These are phyloP conservation scores for Acanthiza pusilla DNA, from an alignment of 2,797 vertebrate species.

Conservation along the genomic window DNA sequence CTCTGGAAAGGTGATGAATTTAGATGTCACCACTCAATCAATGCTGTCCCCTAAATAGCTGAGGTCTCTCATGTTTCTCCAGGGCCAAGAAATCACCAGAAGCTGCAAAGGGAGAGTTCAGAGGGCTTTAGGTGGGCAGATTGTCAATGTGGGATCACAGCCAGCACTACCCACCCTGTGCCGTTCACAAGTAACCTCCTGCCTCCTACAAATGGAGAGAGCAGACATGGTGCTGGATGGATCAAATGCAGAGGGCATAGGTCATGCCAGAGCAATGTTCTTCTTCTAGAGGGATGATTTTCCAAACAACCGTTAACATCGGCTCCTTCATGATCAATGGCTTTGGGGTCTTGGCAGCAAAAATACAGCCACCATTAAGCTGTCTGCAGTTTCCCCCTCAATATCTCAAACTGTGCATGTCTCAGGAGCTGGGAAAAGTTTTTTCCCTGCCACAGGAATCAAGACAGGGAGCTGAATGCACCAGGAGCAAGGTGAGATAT, in stretches of 20 bases:
- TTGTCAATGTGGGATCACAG: accelerated
- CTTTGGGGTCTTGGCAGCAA: background rate
- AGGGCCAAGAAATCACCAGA: background rate
- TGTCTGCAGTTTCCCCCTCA: background rate
- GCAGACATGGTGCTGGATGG: background rate
- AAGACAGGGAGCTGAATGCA: background rate
- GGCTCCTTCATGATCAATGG: background rate
- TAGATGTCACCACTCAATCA: background rate
- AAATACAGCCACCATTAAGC: background rate
- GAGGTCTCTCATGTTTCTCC: background rate
- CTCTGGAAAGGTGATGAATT: background rate
- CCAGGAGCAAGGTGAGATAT: background rate
- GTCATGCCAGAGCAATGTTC: background rate
- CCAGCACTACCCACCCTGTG: background rate
- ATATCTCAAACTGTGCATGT: background rate
- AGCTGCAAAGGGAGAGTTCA: background rate
- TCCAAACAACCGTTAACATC: background rate
- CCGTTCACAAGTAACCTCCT: background rate
- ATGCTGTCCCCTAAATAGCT: background rate
- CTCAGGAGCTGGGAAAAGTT: background rate
- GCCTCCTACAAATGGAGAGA: background rate
- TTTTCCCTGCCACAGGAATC: background rate
- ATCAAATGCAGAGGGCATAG: background rate
- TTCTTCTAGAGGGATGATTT: background rate
- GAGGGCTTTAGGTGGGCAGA: background rate